Evolutionary conservation across 2,797 vertebrate species (phyloP).

Genomic region (Ciconia nigra): DNA sequence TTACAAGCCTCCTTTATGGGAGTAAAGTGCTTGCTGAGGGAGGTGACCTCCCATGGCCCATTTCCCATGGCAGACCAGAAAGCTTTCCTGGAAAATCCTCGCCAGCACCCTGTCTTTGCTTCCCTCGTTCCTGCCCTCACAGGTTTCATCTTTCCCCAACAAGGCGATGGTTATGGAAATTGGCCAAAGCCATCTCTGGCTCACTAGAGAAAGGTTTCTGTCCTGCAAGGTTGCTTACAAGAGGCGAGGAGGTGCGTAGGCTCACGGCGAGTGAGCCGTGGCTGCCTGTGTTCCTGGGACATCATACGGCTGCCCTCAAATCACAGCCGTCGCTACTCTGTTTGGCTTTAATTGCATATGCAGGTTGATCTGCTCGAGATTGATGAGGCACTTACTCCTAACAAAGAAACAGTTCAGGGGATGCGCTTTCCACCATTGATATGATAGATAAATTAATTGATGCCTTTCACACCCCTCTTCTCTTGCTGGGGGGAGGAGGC

Average conservation of each 20-base stretch:
- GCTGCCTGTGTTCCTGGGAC: neutral
- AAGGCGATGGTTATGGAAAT: neutral
- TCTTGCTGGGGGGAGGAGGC: neutral
- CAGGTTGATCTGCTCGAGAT: neutral
- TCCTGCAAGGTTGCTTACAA: neutral
- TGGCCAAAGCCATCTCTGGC: neutral
- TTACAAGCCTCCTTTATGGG: neutral
- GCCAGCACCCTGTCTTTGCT: neutral
- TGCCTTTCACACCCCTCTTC: neutral
- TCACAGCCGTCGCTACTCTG: neutral
- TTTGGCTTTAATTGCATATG: neutral
- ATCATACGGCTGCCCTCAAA: neutral
- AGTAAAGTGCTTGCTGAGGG: neutral
- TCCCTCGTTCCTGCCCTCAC: neutral
- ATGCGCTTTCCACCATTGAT: neutral
- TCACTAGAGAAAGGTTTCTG: neutral
- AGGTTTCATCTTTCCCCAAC: neutral
- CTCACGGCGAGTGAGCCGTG: neutral
- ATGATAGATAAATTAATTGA: neutral
- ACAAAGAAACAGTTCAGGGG: neutral
- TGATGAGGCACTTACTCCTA: neutral
- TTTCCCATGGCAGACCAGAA: neutral
- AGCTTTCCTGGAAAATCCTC: neutral
- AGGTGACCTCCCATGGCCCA: neutral
- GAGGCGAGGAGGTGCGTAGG: rapidly evolving